Percentiles rank a stretch among this genome's conserved stretches.
Evolutionary conservation across 2,888 invertebrate species (phyloP).

Genomic region (Lampropteryx suffumata): DNA sequence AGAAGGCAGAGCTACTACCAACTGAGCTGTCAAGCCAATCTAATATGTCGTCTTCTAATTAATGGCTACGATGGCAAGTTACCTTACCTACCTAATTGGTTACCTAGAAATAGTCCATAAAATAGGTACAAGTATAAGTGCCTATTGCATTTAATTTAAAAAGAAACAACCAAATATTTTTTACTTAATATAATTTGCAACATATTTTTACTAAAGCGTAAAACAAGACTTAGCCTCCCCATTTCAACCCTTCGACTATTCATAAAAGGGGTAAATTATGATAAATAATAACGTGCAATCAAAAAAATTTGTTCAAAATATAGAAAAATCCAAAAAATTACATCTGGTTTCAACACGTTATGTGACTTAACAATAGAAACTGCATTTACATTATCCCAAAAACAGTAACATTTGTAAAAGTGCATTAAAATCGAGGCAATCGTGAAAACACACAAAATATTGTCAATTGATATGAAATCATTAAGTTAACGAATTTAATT

Average conservation of each 20-base stretch:
- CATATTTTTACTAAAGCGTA: slow-evolving; percentile 71
- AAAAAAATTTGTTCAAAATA: slow-evolving; percentile 25
- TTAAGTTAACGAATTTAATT: background rate
- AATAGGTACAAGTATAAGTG: no score
- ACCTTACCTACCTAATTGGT: no score
- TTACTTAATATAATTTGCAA: slow-evolving; percentile 71
- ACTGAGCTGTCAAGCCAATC: no score
- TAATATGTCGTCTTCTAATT: no score
- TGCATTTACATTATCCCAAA: slow-evolving; percentile 18
- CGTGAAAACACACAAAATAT: slow-evolving; percentile 38
- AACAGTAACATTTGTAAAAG: slow-evolving; percentile 53
- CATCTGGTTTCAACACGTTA: background rate
- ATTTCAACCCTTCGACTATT: slow-evolving; percentile 42
- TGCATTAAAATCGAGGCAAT: slow-evolving; percentile 20
- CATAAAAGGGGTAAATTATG: slow-evolving; percentile 21
- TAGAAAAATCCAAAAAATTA: slow-evolving; percentile 1
- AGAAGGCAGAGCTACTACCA: no score
- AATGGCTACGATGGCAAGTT: no score
- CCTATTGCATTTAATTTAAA: slow-evolving; percentile 9
- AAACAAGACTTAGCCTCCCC: slow-evolving; percentile 59
- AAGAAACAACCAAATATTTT: slow-evolving; percentile 47
- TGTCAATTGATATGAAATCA: slow-evolving; percentile 51
- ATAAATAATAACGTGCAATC: slow-evolving; percentile 15
- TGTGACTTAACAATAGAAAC: background rate
- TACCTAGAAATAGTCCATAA: no score